These are phyloP conservation scores for Cheilosia urbana DNA, from an alignment of 2,888 invertebrate genomes.

Conservation along the genomic window DNA sequence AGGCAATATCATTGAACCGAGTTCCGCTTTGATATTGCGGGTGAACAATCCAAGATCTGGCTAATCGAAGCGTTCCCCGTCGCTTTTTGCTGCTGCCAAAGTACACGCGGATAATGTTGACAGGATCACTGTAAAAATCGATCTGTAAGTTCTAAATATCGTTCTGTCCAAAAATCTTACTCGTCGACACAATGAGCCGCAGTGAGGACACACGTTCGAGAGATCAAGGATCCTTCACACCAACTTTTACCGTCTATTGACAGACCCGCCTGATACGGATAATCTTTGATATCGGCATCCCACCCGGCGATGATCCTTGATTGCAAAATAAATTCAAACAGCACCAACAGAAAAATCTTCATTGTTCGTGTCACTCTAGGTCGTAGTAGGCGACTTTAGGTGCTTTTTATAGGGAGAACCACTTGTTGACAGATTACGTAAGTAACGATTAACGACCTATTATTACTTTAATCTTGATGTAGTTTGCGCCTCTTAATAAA, in stretches of 20 bases:
- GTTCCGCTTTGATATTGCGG: not conserved
- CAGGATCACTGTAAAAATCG: not conserved
- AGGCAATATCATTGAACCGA: not conserved
- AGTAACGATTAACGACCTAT: too few species aligned
- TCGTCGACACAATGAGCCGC: not conserved
- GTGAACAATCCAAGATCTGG: not conserved
- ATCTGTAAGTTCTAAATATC: not conserved
- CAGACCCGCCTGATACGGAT: not conserved
- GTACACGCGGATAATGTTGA: not conserved
- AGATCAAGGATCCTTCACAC: constrained; percentile 11
- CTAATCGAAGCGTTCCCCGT: not conserved
- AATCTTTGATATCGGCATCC: not conserved
- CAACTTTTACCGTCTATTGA: not conserved
- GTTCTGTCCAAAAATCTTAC: not conserved
- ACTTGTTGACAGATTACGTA: too few species aligned
- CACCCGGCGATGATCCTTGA: not conserved
- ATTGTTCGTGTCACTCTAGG: too few species aligned
- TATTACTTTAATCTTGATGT: too few species aligned
- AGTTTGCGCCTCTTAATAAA: too few species aligned
- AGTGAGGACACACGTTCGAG: not conserved
- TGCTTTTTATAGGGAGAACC: too few species aligned
- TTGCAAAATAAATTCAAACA: too few species aligned
- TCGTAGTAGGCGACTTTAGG: too few species aligned
- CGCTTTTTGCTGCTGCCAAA: not conserved
- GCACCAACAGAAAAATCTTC: too few species aligned